These are phyloP conservation scores for Cryptus armator DNA, from an alignment of 2,888 invertebrate species.

Conservation along the genomic window DNA sequence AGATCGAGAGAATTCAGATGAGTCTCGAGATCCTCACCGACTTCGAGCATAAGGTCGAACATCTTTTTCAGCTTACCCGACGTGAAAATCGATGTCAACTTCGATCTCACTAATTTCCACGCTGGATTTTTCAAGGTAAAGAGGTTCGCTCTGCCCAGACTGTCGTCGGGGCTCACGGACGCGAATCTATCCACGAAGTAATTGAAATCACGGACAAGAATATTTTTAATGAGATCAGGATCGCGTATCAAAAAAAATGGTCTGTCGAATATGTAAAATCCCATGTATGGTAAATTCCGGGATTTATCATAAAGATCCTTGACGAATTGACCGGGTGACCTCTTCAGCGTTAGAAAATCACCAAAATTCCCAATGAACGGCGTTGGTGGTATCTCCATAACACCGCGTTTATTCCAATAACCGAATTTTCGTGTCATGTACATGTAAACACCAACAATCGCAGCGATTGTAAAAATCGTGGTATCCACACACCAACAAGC, in stretches of 20 bases:
- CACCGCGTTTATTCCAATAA: slow-evolving; percentile 82
- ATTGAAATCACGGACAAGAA: slow-evolving; percentile 85
- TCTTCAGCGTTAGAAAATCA: slow-evolving; percentile 78
- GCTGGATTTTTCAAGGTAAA: slow-evolving; percentile 84
- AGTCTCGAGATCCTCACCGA: slow-evolving; percentile 73
- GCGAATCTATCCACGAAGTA: slow-evolving; percentile 82
- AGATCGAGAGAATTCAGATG: slow-evolving; percentile 70
- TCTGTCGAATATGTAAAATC: slow-evolving; percentile 83
- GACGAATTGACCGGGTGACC: slow-evolving; percentile 80
- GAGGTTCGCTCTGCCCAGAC: slow-evolving; percentile 83
- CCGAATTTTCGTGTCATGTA: slow-evolving; percentile 79
- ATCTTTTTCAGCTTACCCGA: slow-evolving; percentile 79
- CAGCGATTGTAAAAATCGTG: slow-evolving; percentile 65
- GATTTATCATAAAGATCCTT: slow-evolving; percentile 81
- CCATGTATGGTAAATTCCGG: slow-evolving; percentile 81
- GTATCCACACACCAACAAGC: slow-evolving; percentile 74
- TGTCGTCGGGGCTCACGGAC: slow-evolving; percentile 81
- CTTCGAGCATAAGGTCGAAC: slow-evolving; percentile 76
- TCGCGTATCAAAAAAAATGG: slow-evolving; percentile 85
- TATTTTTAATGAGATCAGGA: slow-evolving; percentile 84
- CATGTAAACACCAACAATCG: slow-evolving; percentile 71
- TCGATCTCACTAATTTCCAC: slow-evolving; percentile 85
- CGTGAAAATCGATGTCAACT: slow-evolving; percentile 85
- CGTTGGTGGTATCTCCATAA: slow-evolving; percentile 82
- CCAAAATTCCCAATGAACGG: slow-evolving; percentile 84